Evolutionary conservation across 2,888 invertebrate species (phyloP), one percentile per base, ranked within the genome.

Genomic region (Phaonia tiefii): DNA sequence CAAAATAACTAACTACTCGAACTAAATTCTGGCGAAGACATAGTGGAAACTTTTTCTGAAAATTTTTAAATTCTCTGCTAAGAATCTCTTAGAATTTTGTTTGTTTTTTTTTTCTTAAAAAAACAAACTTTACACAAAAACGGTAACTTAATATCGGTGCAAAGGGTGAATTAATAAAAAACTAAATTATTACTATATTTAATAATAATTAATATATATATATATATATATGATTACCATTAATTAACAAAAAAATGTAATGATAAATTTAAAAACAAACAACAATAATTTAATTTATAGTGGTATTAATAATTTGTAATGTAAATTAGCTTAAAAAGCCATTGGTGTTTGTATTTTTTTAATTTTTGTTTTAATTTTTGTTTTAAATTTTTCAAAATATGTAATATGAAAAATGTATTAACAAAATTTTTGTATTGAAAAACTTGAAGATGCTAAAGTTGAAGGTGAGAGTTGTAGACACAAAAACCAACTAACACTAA

Each of bases 91-190:
- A 31, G 31, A 31, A n/a, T 51, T 54, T 54, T 26, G 10, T 26
- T 74, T 49, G n/a, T n/a, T n/a, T n/a, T n/a, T 31, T 31, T 46
- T 25, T 49, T 17, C 60, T 25, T 65, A 31, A 54, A 63, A 17
- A 11, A 49, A 11, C n/a, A 49, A 49, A 49, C 31, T 31, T 11
- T 8, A 44, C 3, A 44, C 44, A 44, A 44, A 22, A 56, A 44
- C 25, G 67, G 75, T 67, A 75, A 81, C 71, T 78, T 69, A 75
- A 72, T 81, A 81, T 81, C 81, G 81, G 81, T 81, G 81, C 81
- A 81, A 81, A 54, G 81, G 81, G 71, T 78, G 77, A 67, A 69
- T 73, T 75, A 67, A 51, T 31, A 20, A 60, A 60, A 15, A 60
- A 60, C 10, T 11, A 58, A 75, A 72, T 49, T 65, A 31, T 31